A percentile compares a stretch with the other conserved stretches of the same genome.
phyloP scores from a whole-genome alignment of 2,113 vertebrate species.

The Eupsittula cactorum region DNA sequence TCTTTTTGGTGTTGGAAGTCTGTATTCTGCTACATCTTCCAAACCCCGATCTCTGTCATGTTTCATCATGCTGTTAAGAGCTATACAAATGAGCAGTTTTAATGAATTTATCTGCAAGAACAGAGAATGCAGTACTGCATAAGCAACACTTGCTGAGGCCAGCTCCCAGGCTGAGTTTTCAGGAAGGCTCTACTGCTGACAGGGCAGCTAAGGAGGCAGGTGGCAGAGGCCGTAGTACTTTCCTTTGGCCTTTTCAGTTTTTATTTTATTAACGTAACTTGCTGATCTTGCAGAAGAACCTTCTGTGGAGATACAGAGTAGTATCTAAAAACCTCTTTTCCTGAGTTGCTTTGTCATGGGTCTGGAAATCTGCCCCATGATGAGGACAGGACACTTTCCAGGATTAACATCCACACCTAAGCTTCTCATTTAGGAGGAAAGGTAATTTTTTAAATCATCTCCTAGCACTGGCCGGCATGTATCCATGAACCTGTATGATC shows the following conservation, averaged over 20 bases:
- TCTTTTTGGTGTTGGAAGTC: not conserved
- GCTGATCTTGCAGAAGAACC: not conserved
- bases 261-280: not conserved
- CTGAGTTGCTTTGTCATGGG: not conserved
- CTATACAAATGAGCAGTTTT: not conserved
- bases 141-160: not conserved
- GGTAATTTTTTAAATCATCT: not conserved
- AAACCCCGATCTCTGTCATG: not conserved
- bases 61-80: not conserved
- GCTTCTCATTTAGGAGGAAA: not conserved
- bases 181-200: not conserved
- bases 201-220: not conserved
- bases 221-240: not conserved
- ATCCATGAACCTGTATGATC: not conserved
- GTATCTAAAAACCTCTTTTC: not conserved
- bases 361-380: not conserved
- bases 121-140: not conserved
- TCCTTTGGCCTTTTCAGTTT: not conserved
- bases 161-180: not conserved
- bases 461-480: not conserved
- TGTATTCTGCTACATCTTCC: not conserved
- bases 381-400: not conserved
- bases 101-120: not conserved
- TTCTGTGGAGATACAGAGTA: not conserved
- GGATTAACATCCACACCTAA: not conserved